These are phyloP conservation scores for Sebastes iracundus DNA, from an alignment of 2,797 vertebrate species.

Conservation along the genomic window DNA sequence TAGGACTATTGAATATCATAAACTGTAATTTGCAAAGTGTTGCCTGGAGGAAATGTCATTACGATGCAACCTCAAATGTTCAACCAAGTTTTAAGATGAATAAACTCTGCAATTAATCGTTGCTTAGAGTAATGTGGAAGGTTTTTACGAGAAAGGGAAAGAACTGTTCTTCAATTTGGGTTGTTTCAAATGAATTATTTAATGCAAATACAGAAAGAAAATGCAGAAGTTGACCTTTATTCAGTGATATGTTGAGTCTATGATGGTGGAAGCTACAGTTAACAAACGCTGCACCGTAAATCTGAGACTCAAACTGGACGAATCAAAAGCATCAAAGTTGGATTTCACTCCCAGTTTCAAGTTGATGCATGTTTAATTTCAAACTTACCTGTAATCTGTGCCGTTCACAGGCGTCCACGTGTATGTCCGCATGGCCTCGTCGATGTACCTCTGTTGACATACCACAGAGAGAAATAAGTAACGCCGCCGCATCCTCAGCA, in stretches of 20 bases:
- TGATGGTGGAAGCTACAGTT: background rate
- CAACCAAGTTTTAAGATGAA: conserved; percentile 51
- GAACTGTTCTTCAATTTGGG: conserved; percentile 13
- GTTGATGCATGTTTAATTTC: background rate
- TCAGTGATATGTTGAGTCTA: background rate
- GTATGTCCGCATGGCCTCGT: conserved; percentile 92
- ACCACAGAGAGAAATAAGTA: conserved; percentile 23
- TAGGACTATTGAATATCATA: conserved; percentile 53
- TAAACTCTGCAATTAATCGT: conserved; percentile 52
- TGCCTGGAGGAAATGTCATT: conserved; percentile 56
- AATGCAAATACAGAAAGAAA: conserved; percentile 16
- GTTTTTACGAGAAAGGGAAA: conserved; percentile 19
- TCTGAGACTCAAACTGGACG: background rate
- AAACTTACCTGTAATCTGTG: conserved; percentile 95
- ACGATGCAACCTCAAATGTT: conserved; percentile 53
- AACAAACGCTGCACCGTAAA: conserved; percentile 1
- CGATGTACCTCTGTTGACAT: conserved; percentile 91
- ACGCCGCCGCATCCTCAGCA: background rate
- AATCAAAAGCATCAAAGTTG: conserved; percentile 7
- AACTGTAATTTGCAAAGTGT: conserved; percentile 59
- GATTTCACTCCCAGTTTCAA: conserved; percentile 43
- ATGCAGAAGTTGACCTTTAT: conserved; percentile 7
- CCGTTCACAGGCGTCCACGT: conserved; percentile 95
- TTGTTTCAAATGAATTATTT: conserved; percentile 37
- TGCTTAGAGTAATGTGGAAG: conserved; percentile 29